Evolutionary conservation across 1,140 invertebrate species (phyloP).

Genomic region (Spodoptera frugiperda): DNA sequence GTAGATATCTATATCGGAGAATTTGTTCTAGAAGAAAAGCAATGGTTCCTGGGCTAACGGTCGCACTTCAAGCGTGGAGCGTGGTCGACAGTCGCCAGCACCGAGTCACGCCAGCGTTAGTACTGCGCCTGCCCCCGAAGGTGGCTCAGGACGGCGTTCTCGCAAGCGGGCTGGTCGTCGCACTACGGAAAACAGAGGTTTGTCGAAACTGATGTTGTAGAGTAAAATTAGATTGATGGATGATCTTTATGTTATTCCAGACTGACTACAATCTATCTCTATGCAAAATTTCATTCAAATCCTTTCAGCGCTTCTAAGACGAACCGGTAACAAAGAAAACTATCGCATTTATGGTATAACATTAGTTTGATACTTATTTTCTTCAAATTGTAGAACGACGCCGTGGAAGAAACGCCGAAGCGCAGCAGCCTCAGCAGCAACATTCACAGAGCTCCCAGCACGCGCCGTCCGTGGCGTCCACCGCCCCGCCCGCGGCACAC

Average conservation of each 20-base stretch:
- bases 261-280: too few species aligned
- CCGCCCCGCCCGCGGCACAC: slow-evolving; percentile 52
- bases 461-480: slow-evolving; percentile 44
- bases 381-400: slow-evolving; percentile 14
- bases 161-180: slow-evolving; percentile 52
- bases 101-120: slow-evolving; percentile 52
- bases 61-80: slow-evolving; percentile 65
- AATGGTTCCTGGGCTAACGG: slow-evolving; percentile 60
- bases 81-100: slow-evolving; percentile 65
- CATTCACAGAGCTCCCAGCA: slow-evolving; percentile 47
- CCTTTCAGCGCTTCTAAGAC: too few species aligned
- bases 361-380: neutral
- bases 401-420: slow-evolving; percentile 57
- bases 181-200: slow-evolving; percentile 9
- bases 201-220: neutral
- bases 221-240: too few species aligned
- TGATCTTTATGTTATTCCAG: too few species aligned
- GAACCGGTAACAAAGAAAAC: too few species aligned
- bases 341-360: too few species aligned
- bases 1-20: neutral
- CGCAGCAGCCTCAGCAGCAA: slow-evolving; percentile 38
- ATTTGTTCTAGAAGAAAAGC: slow-evolving; percentile 61
- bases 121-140: slow-evolving; percentile 32
- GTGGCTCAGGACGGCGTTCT: slow-evolving; percentile 46
- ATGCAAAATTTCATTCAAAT: neutral